These are phyloP conservation scores for Falco peregrinus DNA, from an alignment of 2,797 vertebrate genomes.

Conservation along the genomic window DNA sequence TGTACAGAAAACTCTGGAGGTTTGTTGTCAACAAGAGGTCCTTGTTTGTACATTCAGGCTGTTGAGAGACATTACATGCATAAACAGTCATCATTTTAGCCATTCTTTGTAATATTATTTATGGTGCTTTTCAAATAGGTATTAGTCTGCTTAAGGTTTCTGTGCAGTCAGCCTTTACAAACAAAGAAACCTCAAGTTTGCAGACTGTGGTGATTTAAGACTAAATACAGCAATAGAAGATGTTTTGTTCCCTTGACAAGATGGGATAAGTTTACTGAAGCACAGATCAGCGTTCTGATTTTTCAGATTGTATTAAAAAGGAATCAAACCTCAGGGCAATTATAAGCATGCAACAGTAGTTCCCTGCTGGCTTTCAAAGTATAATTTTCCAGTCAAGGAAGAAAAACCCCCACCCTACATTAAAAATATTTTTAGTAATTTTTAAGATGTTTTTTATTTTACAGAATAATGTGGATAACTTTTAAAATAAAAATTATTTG, in stretches of 20 bases:
- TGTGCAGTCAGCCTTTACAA: neutral
- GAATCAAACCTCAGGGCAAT: conserved; percentile 18
- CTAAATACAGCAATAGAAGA: neutral
- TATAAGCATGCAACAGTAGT: neutral
- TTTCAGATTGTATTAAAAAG: conserved; percentile 23
- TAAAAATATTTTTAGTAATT: neutral
- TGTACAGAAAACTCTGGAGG: neutral
- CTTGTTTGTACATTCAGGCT: neutral
- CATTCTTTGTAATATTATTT: neutral
- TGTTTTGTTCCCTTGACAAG: neutral
- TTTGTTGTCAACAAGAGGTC: neutral
- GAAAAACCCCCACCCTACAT: neutral
- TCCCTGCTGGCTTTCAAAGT: neutral
- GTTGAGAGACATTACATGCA: neutral
- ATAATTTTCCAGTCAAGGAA: neutral
- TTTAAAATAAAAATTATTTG: neutral
- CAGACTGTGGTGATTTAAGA: neutral
- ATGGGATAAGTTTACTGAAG: neutral
- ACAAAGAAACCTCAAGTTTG: neutral
- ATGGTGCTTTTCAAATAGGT: neutral
- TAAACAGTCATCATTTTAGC: neutral
- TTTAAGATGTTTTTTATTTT: neutral
- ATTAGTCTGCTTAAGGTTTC: neutral
- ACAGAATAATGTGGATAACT: neutral
- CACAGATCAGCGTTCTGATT: neutral